phyloP scores from a whole-genome alignment of 2,113 vertebrate species.

The Aegithalos caudatus region DNA sequence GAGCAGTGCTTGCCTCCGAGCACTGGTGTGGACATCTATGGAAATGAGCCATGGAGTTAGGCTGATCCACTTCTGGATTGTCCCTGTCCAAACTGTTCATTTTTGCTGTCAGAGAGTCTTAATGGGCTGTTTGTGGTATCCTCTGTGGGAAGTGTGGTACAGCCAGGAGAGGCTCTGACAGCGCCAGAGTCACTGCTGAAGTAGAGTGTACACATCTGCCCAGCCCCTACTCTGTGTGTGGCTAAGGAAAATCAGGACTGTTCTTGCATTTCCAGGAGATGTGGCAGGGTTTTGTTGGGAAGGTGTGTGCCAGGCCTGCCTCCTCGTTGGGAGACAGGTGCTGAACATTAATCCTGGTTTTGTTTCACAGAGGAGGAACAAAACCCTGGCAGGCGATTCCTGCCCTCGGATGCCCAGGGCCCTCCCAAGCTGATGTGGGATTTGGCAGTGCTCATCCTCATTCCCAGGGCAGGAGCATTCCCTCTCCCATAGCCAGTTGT shows the following conservation, averaged over 20 bases:
- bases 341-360: not conserved
- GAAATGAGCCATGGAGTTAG: not conserved
- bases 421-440: rapidly evolving
- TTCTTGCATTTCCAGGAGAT: not conserved
- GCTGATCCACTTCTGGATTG: not conserved
- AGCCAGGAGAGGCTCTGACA: not conserved
- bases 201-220: not conserved
- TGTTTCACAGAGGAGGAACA: not conserved
- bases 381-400: not conserved
- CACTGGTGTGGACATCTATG: not conserved
- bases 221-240: rapidly evolving
- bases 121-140: not conserved
- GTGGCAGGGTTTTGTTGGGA: rapidly evolving
- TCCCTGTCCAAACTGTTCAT: not conserved
- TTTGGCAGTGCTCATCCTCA: not conserved
- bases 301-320: not conserved
- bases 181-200: rapidly evolving
- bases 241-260: rapidly evolving
- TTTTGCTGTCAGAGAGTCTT: not conserved
- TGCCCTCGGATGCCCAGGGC: rapidly evolving
- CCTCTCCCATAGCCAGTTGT: not conserved
- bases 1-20: rapidly evolving
- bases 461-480: not conserved
- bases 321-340: rapidly evolving
- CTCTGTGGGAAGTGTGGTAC: not conserved